Evolutionary conservation across 2,797 vertebrate genomes (phyloP).

Genomic region (Sandelia bainsii): DNA sequence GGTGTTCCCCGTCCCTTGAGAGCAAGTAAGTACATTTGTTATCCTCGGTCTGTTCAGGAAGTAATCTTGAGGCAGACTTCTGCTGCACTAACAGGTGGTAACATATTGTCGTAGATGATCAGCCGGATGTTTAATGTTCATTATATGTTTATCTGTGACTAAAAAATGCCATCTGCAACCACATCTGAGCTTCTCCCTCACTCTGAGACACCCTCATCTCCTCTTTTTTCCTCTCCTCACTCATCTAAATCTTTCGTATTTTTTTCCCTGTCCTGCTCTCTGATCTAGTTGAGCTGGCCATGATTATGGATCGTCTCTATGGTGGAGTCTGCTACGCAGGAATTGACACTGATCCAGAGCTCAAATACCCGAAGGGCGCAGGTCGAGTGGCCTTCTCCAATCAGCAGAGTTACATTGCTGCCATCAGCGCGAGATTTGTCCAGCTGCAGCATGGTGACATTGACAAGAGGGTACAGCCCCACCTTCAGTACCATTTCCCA

Average conservation of each 20-base stretch:
- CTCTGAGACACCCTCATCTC: not conserved
- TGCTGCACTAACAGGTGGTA: not conserved
- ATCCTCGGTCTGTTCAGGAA: not conserved
- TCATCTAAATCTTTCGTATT: not conserved
- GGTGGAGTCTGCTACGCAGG: slow-evolving; percentile 98
- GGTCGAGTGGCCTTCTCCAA: slow-evolving; percentile 98
- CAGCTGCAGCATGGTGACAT: slow-evolving; percentile 99
- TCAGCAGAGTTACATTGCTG: slow-evolving; percentile 99
- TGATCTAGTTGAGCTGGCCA: slow-evolving; percentile 93
- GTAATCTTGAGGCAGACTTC: not conserved
- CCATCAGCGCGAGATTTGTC: slow-evolving; percentile 97
- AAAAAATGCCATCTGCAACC: not conserved
- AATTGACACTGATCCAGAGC: slow-evolving; percentile 97
- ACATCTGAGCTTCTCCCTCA: not conserved
- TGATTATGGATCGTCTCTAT: slow-evolving; percentile 99
- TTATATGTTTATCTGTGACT: not conserved
- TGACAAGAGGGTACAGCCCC: slow-evolving; percentile 90
- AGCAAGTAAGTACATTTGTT: slow-evolving; percentile 87
- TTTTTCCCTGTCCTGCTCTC: slow-evolving; percentile 17
- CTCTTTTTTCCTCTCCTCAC: not conserved
- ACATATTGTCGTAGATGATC: not conserved
- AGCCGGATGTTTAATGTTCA: not conserved
- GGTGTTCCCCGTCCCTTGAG: slow-evolving; percentile 96
- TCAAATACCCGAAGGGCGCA: slow-evolving; percentile 98
- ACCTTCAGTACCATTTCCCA: not conserved